Evolutionary conservation across 2,888 invertebrate species (phyloP), one percentile per base, ranked within the genome.

Genomic region (Arge pagana): DNA sequence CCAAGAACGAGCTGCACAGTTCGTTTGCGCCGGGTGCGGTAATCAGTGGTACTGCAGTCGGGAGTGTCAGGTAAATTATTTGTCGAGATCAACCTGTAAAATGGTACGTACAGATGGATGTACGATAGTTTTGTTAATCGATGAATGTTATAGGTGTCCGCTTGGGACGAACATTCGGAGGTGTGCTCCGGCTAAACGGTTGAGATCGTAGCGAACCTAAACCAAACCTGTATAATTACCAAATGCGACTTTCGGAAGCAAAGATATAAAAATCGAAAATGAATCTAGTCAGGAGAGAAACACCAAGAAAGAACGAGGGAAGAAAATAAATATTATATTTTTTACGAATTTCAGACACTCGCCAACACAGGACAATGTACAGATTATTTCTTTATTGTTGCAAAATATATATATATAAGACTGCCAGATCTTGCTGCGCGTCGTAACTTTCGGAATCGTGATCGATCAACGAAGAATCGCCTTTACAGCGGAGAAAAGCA

Each of bases 31-130:
- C 36, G 92, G 90, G 42, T 94, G 93, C 76, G 90, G 89, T 60
- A 91, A 90, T 78, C 93, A 93, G 79, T 95, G 94, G 93, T 95
- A 96, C 77, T 96, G 95, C 82, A 93, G 92, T 71, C 83, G 92
- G 50, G 89, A 91, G 60, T 96, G 95, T 76, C 95, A 95, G 88
- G 94, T 94, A 77, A 70, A 71, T 60, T 48, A 48, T 23, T 30
- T n/a, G n/a, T n/a, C n/a, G n/a, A n/a, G n/a, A n/a, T n/a, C n/a
- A n/a, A n/a, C n/a, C n/a, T n/a, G n/a, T n/a, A n/a, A n/a, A n/a
- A n/a, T n/a, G n/a, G n/a, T n/a, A n/a, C n/a, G n/a, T n/a, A n/a
- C n/a, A n/a, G n/a, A n/a, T n/a, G n/a, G n/a, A n/a, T n/a, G n/a
- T n/a, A n/a, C n/a, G n/a, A 48, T 48, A 16, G 30, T 30, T 24